Base-by-base conservation (phyloP, 92 coral and sea anemone species). In the Siderastrea radians region DNA sequence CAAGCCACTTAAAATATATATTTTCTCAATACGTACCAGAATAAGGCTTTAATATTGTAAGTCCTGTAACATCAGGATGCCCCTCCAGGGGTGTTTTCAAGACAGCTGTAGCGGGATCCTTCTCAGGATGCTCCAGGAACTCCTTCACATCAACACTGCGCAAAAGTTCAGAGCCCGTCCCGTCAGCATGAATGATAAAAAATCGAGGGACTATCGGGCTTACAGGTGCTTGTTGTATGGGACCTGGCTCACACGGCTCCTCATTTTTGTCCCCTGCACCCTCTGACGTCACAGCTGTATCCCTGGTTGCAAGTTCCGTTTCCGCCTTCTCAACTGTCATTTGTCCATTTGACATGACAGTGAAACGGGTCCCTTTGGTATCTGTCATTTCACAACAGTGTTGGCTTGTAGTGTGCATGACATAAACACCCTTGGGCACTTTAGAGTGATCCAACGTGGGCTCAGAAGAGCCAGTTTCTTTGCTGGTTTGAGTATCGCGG, bases 101-200 rank as follows among this genome's bases (percentile, higher is more conserved):
- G n/a, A 98, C 95, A 19, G 99, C 99, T 7, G 95, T 89, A 51
- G 89, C 89, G 48, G 93, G 96, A 79, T 98, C 98, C 49, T 91
- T 82, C 84, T 89, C 94, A n/a, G 98, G 98, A 57, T 74, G 86
- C 54, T 90, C 83, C 72, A 98, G 87, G 86, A 92, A 94, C 49
- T 96, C 96, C 58, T 76, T 49, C 54, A 98, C 96, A 86, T 98
- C 99, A 80, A 19, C 64, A 68, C 89, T 81, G 53, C 98, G 98
- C 55, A 98, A 79, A 16, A 98, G 90, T 87, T 98, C 99, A n/a
- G 93, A 95, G 73, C 99, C 98, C 81, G 98, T 79, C 49, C 99
- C 99, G 71, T 98, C 98, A n/a, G 97, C 90, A 88, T 89, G 96
- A 57, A 98, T 78, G 61, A 94, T 82, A 61, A 98, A 98, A 90